A percentile compares a stretch with the other conserved stretches of the same genome.
phyloP scores from a whole-genome alignment of 1,140 invertebrate genomes.

The Ridgeia piscesae region DNA sequence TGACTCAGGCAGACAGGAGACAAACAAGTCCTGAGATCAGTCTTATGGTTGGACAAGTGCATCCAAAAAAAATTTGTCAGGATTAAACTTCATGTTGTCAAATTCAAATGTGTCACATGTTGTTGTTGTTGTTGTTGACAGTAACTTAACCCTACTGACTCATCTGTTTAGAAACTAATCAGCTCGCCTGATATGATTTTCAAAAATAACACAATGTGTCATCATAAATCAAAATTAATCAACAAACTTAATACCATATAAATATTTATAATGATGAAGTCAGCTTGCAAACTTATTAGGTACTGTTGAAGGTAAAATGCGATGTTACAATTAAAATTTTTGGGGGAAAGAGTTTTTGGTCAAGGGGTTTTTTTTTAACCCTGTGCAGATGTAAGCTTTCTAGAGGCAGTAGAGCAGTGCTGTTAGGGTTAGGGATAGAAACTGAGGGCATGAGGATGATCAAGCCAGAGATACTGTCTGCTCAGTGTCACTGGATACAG shows the following conservation, averaged over 20 bases:
- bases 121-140: neutral
- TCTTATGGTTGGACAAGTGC: neutral
- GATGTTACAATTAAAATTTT: no score
- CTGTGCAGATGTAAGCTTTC: neutral
- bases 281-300: neutral
- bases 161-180: neutral
- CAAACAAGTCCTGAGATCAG: neutral
- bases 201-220: no score
- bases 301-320: no score
- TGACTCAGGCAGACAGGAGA: neutral
- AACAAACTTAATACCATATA: no score
- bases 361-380: neutral
- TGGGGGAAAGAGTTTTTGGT: neutral
- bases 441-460: neutral
- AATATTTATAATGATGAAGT: neutral
- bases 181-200: no score
- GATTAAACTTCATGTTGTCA: neutral
- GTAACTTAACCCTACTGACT: neutral
- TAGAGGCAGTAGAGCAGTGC: neutral
- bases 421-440: neutral
- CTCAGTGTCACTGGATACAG: neutral
- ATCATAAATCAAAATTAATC: no score
- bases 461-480: neutral
- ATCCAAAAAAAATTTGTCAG: neutral
- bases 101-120: neutral